phyloP scores from a whole-genome alignment of 2,797 vertebrate species.

The Sarcophilus harrisii region DNA sequence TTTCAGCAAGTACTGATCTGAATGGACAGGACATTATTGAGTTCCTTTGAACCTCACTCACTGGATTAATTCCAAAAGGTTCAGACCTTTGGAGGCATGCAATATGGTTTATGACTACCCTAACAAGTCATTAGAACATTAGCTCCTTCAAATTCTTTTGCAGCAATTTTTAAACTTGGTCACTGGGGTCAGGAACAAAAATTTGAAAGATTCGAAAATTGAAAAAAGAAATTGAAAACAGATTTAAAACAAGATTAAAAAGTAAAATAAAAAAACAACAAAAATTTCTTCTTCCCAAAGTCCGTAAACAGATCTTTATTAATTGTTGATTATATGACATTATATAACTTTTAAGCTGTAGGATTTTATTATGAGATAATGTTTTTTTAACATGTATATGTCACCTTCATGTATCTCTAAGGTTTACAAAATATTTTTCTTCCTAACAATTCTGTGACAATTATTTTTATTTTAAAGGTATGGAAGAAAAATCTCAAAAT shows the following conservation, averaged over 20 bases:
- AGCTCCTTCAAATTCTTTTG: slow-evolving; percentile 71
- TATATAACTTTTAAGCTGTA: neutral
- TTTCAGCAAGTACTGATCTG: slow-evolving; percentile 80
- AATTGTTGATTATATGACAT: neutral
- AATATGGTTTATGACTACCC: slow-evolving; percentile 65
- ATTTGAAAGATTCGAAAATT: too few relatives aligned
- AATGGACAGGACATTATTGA: slow-evolving; percentile 78
- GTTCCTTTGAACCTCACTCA: slow-evolving; percentile 76
- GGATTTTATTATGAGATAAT: neutral
- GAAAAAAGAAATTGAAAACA: neutral
- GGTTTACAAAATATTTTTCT: neutral
- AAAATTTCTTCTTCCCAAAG: neutral
- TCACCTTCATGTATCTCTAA: neutral
- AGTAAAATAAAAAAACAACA: neutral
- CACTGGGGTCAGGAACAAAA: slow-evolving; percentile 36
- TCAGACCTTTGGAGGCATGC: slow-evolving; percentile 75
- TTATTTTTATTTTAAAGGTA: neutral
- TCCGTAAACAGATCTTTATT: neutral
- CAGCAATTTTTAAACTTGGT: slow-evolving; percentile 69
- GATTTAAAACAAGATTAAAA: slow-evolving; percentile 3
- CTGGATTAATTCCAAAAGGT: slow-evolving; percentile 72
- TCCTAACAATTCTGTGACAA: neutral
- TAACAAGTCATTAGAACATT: slow-evolving; percentile 76
- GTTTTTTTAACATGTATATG: slow-evolving; percentile 14
- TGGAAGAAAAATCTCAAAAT: neutral